Conservation (phyloP, 37 sponge, comb jelly and placozoan genomes). For the Haliclona indistincta region DNA sequence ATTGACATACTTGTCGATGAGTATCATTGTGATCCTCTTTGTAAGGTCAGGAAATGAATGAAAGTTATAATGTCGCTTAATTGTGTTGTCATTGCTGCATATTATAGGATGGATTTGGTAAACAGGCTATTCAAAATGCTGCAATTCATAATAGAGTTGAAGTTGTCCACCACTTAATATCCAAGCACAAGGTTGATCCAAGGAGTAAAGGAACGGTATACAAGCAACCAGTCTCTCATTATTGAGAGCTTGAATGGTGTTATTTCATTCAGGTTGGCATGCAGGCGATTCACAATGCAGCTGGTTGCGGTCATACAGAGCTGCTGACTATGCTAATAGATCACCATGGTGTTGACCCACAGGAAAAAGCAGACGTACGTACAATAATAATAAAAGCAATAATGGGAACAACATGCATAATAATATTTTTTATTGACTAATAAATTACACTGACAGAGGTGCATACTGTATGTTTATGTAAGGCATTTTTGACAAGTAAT, state of each 20-base stretch:
- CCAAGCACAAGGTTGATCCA: slow-evolving; percentile 3
- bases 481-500: too few relatives aligned
- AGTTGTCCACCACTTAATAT: background rate
- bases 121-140: slow-evolving; percentile 10
- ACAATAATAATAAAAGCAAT: too few relatives aligned
- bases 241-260: too few relatives aligned
- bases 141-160: background rate
- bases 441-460: too few relatives aligned
- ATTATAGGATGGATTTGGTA: background rate
- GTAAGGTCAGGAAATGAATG: background rate
- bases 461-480: too few relatives aligned
- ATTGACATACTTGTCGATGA: slow-evolving; percentile 11
- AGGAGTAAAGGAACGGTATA: background rate
- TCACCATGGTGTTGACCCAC: slow-evolving; percentile 8
- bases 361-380: background rate
- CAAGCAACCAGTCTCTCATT: too few relatives aligned
- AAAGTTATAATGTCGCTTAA: background rate
- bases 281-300: slow-evolving; percentile 25
- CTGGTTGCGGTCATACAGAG: background rate
- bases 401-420: background rate
- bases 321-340: slow-evolving; percentile 18
- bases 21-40: background rate
- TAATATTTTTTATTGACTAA: background rate
- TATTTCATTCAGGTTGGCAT: slow-evolving; percentile 1
- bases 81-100: background rate